Conservation (phyloP, 2,113 vertebrate species). For the Archocentrus centrarchus region DNA sequence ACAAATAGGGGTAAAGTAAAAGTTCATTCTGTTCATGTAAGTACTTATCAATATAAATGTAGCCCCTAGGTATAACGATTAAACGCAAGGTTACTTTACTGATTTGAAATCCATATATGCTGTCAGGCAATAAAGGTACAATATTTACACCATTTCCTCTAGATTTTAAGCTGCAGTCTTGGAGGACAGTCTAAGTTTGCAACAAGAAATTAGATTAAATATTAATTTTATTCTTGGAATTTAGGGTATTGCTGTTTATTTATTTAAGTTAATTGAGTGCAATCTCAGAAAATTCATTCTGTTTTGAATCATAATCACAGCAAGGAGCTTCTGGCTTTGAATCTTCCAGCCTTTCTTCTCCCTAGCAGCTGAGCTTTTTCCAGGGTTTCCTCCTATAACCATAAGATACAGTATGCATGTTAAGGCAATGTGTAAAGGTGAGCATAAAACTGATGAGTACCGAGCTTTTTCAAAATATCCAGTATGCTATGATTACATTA, state of each 20-base stretch:
- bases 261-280: not conserved
- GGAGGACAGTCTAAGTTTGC: too few relatives aligned
- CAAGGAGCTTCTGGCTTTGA: not conserved
- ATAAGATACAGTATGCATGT: not conserved
- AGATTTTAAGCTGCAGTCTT: too few relatives aligned
- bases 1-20: not conserved
- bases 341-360: not conserved
- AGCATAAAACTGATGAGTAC: not conserved
- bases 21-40: not conserved
- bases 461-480: not conserved
- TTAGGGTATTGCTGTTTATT: not conserved
- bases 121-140: too few relatives aligned
- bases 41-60: too few relatives aligned
- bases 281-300: not conserved
- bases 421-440: not conserved
- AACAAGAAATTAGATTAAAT: too few relatives aligned
- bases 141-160: too few relatives aligned
- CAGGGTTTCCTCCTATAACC: not conserved
- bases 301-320: not conserved
- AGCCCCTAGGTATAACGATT: too few relatives aligned
- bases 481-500: not conserved
- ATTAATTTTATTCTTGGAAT: not conserved
- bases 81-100: too few relatives aligned
- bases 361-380: not conserved
- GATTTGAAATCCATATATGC: too few relatives aligned